phyloP scores from a whole-genome alignment of 1,140 invertebrate genomes.

The Anthonomus grandis region DNA sequence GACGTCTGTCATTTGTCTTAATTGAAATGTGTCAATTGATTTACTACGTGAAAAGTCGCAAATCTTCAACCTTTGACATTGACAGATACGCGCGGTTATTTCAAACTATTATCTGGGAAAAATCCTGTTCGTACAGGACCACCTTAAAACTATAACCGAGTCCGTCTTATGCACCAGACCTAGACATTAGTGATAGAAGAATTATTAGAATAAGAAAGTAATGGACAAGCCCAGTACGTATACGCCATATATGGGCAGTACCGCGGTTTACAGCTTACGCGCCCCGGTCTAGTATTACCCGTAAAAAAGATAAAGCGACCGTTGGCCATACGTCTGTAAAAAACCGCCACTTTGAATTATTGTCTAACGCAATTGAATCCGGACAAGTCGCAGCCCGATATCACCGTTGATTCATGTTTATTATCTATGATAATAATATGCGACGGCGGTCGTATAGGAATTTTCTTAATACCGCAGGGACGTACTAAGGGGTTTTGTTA shows the following conservation, averaged over 20 bases:
- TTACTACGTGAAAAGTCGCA: no score
- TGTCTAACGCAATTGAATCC: conserved; percentile 12
- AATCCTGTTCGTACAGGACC: no score
- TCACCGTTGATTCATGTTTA: neutral
- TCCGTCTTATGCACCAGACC: conserved; percentile 16
- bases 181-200: conserved; percentile 17
- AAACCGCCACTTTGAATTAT: conserved; percentile 3
- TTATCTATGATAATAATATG: neutral
- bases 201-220: conserved; percentile 21
- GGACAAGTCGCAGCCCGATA: no score
- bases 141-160: no score
- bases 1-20: no score
- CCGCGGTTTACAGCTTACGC: neutral
- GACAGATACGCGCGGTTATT: no score
- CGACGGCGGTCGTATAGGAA: neutral
- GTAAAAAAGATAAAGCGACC: conserved; percentile 10
- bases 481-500: no score
- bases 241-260: neutral
- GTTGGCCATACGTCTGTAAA: no score
- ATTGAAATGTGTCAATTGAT: no score
- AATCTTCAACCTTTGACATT: no score
- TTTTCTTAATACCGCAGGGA: neutral
- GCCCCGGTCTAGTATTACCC: conserved; percentile 5
- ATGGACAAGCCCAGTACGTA: conserved; percentile 11
- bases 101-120: no score